Base-by-base conservation (phyloP, 2,888 invertebrate species). In the Galerucella calmariensis region DNA sequence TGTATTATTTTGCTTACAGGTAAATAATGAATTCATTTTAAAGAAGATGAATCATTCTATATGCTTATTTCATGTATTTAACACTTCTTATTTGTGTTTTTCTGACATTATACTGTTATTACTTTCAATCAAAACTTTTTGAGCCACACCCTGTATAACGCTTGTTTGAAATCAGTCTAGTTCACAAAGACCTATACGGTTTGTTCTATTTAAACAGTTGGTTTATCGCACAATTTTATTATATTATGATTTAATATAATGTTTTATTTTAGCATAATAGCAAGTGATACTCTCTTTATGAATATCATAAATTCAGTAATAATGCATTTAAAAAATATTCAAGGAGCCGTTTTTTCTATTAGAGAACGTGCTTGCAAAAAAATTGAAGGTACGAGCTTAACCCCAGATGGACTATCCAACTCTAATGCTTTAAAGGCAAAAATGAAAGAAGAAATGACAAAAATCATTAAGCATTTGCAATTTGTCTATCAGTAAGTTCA, bases 291-390 rank as follows among this genome's bases (percentile, higher is more conserved):
- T 2, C 69, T 85, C 41, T 84, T 84, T 74, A 85, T 85, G 82
- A 85, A 85, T 74, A 81, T 85, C 11, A 83, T 86, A 80, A 86
- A 86, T 77, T 83, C 82, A 66, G 80, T 84, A 41, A 83, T 81
- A 1, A 81, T 81, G 10, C 83, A 86, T 77, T 79, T 86, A 62
- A 73, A 76, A 3, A 80, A 85, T 59, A 79, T 86, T 35, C 85
- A 85, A 78, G 85, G 83, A 24, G 85, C 85, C n/a, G 84, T 85
- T 77, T 70, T 77, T 65, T 84, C 83, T 1, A 77, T 83, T 51
- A 73, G 76, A 59, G 74, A 75, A 67, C 76, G 84, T 75, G 77
- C 79, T 67, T 48, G 73, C 9, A 63, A 46, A 68, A 48, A 70
- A 48, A 72, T 68, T 24, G 51, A 77, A 58, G 67, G 63, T 16